These are phyloP conservation scores for Zelostemma sp. DNA, from an alignment of 1,140 invertebrate species.

Conservation along the genomic window DNA sequence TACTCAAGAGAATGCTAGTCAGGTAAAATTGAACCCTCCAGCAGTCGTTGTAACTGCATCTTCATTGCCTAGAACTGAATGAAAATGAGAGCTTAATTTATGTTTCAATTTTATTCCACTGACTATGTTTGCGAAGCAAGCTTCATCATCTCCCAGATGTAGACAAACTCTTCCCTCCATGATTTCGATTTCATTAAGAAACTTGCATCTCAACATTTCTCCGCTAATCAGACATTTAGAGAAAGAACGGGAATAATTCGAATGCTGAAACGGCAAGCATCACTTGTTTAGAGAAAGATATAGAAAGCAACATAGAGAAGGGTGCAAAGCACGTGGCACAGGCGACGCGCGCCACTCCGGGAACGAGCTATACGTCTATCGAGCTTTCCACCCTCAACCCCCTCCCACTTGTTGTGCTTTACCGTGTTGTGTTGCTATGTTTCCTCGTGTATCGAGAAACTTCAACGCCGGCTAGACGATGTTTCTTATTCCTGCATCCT, in stretches of 20 bases:
- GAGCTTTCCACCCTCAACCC: slow-evolving; percentile 48
- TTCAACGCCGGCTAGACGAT: slow-evolving; percentile 68
- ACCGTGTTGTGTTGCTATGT: slow-evolving; percentile 56
- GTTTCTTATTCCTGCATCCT: slow-evolving; percentile 51
- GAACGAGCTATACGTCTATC: slow-evolving; percentile 47
- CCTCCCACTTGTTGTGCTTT: slow-evolving; percentile 54
- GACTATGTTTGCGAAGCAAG: slow-evolving; percentile 11
- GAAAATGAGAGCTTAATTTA: slow-evolving; percentile 13
- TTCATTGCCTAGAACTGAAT: slow-evolving; percentile 22
- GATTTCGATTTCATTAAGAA: no score
- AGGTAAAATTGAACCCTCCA: slow-evolving; percentile 17
- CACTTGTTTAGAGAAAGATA: slow-evolving; percentile 36
- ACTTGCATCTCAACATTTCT: no score
- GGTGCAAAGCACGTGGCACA: slow-evolving; percentile 46
- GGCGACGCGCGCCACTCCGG: slow-evolving; percentile 45
- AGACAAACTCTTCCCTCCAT: no score
- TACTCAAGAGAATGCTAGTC: slow-evolving; percentile 1
- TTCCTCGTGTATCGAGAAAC: slow-evolving; percentile 68
- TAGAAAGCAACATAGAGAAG: slow-evolving; percentile 30
- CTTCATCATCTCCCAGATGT: slow-evolving; percentile 7
- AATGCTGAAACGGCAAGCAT: slow-evolving; percentile 27
- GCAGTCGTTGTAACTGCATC: slow-evolving; percentile 22
- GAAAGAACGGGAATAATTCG: neutral
- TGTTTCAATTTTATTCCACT: slow-evolving; percentile 1
- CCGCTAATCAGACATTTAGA: no score